Evolutionary conservation across 2,113 vertebrate genomes (phyloP), one percentile per base, ranked within the genome.

Genomic region (Cyanoramphus novaezelandiae): DNA sequence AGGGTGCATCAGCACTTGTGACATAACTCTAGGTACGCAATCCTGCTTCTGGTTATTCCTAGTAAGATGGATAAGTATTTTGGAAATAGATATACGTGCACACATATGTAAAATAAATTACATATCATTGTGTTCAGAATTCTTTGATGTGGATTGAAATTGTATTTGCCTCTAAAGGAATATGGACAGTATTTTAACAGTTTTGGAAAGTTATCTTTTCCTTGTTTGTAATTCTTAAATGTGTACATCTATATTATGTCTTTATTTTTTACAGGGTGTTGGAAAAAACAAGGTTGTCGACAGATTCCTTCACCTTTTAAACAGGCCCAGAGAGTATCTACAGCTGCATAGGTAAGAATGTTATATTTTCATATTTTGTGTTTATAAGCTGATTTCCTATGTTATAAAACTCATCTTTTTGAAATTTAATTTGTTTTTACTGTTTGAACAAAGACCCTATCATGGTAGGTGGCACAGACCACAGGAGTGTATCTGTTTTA

Each of bases 221-320:
- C 67, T 70, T 77, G 24, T 87, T 85, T 89, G 12, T 81, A 41
- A 11, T 17, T 76, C 41, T 76, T 84, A 83, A 87, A 65, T 84
- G 10, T 72, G 10, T 83, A 5, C 9, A 29, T n/a, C 14, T 92
- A 7, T 67, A 33, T 81, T 72, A 59, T 63, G 5, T 60, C 37
- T 84, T 96, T 59, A 90, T 63, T 97, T 84, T 64, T 85, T 88
- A 53, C 94, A 99, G 99, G 99, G 99, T 21, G 99, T 99, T 29
- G 99, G 99, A 46, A 99, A 99, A 95, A 99, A 99, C 97, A 99
- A 99, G 97, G 98, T 99, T 59, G 99, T 99, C 87, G 99, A 99
- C 97, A 97, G 99, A 95, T 99, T 99, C 88, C 98, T 99, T 90
- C 99, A 99, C 74, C 98, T 99, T 46, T 98, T 99, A 93, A 99